These are phyloP conservation scores for Umimayanthus kanabou DNA, from an alignment of 92 coral and sea anemone genomes.

Conservation along the genomic window DNA sequence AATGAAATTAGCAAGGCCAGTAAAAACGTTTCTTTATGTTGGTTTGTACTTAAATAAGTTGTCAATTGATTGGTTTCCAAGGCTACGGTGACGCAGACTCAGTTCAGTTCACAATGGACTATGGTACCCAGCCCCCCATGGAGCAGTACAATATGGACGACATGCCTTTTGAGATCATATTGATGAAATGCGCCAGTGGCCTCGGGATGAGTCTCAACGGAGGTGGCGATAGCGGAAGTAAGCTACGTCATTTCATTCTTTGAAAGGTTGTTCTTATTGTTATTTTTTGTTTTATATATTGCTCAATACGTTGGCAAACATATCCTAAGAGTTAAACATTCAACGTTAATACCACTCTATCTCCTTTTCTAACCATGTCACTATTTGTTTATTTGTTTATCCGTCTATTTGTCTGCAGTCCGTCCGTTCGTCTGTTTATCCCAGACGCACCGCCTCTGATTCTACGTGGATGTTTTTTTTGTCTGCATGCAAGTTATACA, in stretches of 20 bases:
- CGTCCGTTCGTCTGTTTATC: background rate
- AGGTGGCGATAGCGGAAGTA: constrained; percentile 94
- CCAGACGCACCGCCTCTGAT: no score
- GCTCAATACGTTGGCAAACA: background rate
- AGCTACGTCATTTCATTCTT: background rate
- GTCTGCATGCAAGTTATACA: background rate
- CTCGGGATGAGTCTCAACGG: constrained; percentile 98
- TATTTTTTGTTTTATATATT: background rate
- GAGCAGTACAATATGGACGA: constrained; percentile 76
- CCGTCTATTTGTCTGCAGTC: background rate
- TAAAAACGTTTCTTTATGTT: no score
- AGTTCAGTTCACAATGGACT: constrained; percentile 50
- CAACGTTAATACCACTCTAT: background rate
- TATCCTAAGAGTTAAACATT: background rate
- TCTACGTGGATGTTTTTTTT: no score
- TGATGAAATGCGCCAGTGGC: constrained; percentile 85
- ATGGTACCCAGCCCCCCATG: constrained; percentile 33
- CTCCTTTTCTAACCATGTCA: background rate
- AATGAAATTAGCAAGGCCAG: background rate
- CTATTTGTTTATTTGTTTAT: background rate
- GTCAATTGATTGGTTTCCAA: background rate
- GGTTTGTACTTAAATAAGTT: no score
- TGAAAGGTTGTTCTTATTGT: background rate
- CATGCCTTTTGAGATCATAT: constrained; percentile 83
- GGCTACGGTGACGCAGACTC: constrained; percentile 45